Conservation (phyloP, 64 coral and sea anemone species). For the Hydrozoanthus tunicans region DNA sequence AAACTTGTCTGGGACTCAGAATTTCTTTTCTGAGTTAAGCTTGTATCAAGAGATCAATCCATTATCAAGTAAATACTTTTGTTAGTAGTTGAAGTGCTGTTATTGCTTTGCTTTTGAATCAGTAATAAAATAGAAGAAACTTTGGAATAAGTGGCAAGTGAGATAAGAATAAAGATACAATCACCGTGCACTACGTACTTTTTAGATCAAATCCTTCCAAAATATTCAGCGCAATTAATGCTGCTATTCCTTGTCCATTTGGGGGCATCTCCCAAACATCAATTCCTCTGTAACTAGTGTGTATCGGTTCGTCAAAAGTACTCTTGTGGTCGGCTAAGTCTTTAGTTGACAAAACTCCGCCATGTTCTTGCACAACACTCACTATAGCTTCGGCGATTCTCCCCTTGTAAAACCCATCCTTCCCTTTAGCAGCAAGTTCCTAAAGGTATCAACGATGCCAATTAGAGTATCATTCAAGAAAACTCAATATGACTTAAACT, state of each 20-base stretch:
- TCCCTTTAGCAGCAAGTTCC: constrained; percentile 77
- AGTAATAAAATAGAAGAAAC: no score
- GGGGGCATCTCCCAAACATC: constrained; percentile 96
- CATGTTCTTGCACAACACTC: constrained; percentile 80
- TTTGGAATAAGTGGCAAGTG: no score
- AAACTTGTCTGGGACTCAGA: no score
- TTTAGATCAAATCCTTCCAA: constrained; percentile 84
- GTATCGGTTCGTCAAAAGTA: constrained; percentile 87
- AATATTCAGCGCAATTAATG: constrained; percentile 86
- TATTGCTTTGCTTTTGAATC: no score
- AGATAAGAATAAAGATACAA: no score
- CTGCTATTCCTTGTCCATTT: constrained; percentile 95
- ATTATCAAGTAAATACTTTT: no score
- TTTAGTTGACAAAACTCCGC: constrained; percentile 72
- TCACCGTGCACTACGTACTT: constrained; percentile 17
- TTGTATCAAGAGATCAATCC: no score
- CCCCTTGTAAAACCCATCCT: constrained; percentile 96
- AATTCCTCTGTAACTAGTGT: constrained; percentile 81
- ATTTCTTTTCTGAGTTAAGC: no score
- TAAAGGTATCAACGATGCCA: constrained; percentile 30
- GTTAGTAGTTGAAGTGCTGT: no score
- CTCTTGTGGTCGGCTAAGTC: constrained; percentile 75
- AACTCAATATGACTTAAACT: neutral
- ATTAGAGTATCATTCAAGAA: neutral
- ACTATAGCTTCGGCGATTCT: constrained; percentile 77